These are phyloP conservation scores for Eilema sororculum DNA, from an alignment of 2,888 invertebrate species.

Conservation along the genomic window DNA sequence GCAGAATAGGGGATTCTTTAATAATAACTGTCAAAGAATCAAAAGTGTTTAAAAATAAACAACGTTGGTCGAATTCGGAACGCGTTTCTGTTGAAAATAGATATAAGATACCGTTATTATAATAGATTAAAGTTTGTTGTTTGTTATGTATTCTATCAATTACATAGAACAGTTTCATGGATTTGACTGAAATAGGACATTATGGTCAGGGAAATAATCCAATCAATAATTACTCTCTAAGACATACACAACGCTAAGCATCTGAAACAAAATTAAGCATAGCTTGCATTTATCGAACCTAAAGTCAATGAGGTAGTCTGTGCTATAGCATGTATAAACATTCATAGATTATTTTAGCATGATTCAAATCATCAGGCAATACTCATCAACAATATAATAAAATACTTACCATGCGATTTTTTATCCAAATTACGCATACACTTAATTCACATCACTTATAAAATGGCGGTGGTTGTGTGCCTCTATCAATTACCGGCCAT, in stretches of 20 bases:
- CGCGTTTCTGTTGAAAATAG: not conserved
- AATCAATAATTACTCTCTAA: no score
- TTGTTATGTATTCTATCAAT: not conserved
- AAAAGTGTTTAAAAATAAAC: not conserved
- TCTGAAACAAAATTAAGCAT: no score
- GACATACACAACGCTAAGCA: no score
- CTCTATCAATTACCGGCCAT: conserved; percentile 47
- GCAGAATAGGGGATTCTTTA: not conserved
- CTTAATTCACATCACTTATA: conserved; percentile 5
- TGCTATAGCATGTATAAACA: no score
- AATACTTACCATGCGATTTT: not conserved
- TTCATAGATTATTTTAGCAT: no score
- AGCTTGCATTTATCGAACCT: no score
- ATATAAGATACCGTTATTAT: no score
- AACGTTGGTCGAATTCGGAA: not conserved
- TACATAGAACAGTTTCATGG: not conserved
- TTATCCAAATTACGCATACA: conserved; percentile 8
- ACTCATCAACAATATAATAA: not conserved
- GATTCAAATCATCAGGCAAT: not conserved
- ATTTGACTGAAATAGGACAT: not conserved
- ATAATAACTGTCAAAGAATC: not conserved
- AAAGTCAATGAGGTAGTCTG: no score
- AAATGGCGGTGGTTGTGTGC: conserved; percentile 14
- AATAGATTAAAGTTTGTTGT: not conserved
- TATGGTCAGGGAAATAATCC: no score